phyloP scores from a whole-genome alignment of 2,797 vertebrate genomes.

The Microhierax caerulescens region DNA sequence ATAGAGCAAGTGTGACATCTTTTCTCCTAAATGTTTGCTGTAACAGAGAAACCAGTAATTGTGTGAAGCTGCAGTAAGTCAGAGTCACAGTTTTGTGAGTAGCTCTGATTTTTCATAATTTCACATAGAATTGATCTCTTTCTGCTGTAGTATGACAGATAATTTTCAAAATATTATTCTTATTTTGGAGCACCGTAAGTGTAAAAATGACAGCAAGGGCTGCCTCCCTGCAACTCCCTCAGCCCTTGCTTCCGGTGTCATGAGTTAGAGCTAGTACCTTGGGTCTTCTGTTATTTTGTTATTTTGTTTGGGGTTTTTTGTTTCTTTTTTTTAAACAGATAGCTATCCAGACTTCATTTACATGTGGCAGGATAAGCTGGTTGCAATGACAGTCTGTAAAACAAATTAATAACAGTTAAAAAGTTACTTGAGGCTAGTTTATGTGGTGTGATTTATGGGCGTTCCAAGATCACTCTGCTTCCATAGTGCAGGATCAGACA shows the following conservation, averaged over 20 bases:
- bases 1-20: neutral
- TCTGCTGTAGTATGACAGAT: neutral
- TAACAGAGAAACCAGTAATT: neutral
- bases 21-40: neutral
- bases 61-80: neutral
- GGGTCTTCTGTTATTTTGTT: neutral
- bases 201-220: neutral
- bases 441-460: neutral
- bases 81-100: neutral
- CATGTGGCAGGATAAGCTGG: neutral
- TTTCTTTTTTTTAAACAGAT: neutral
- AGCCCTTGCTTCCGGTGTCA: neutral
- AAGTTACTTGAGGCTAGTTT: neutral
- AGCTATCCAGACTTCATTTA: neutral
- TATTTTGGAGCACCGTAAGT: neutral
- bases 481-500: neutral
- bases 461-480: neutral
- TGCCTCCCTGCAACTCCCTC: neutral
- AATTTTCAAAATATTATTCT: neutral
- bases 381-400: neutral
- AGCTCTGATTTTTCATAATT: neutral
- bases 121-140: neutral
- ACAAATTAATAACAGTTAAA: neutral
- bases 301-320: neutral
- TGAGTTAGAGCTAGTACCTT: neutral